phyloP scores from a whole-genome alignment of 2,797 vertebrate genomes.

The Lepus townsendii region DNA sequence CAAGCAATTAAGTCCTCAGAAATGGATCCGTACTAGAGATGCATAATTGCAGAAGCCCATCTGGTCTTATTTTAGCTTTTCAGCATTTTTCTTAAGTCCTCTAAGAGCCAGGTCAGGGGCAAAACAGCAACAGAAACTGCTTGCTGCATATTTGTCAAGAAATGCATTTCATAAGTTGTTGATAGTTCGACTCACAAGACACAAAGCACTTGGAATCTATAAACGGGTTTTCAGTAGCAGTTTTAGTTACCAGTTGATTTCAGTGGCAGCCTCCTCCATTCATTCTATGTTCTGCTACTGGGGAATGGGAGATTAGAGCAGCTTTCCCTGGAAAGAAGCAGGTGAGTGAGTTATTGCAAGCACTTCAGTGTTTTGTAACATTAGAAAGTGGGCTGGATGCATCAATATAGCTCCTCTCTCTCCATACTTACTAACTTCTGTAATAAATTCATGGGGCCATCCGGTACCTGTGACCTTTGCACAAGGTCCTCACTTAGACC shows the following conservation, averaged over 20 bases:
- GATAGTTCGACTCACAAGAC: slow-evolving; percentile 1
- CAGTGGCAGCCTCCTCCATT: background rate
- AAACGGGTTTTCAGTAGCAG: background rate
- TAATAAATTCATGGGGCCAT: background rate
- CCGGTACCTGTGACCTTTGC: rapidly evolving
- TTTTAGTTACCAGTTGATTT: background rate
- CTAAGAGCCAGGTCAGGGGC: background rate
- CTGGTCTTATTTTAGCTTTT: slow-evolving; percentile 57
- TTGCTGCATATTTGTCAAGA: slow-evolving; percentile 36
- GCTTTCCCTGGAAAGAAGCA: background rate
- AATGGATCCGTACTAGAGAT: background rate
- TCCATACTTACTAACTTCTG: background rate
- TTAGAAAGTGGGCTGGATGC: background rate
- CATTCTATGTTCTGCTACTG: slow-evolving; percentile 19
- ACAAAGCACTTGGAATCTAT: background rate
- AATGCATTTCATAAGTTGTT: slow-evolving; percentile 53
- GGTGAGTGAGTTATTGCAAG: background rate
- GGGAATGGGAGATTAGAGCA: background rate
- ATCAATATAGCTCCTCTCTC: background rate
- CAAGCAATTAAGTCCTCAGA: background rate
- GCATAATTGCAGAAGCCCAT: background rate
- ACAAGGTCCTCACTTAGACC: background rate
- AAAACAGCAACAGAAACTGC: background rate
- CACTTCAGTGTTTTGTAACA: background rate
- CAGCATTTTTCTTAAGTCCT: background rate